These are phyloP conservation scores for Aselliscus stoliczkanus DNA, from an alignment of 2,797 vertebrate species.

Conservation along the genomic window DNA sequence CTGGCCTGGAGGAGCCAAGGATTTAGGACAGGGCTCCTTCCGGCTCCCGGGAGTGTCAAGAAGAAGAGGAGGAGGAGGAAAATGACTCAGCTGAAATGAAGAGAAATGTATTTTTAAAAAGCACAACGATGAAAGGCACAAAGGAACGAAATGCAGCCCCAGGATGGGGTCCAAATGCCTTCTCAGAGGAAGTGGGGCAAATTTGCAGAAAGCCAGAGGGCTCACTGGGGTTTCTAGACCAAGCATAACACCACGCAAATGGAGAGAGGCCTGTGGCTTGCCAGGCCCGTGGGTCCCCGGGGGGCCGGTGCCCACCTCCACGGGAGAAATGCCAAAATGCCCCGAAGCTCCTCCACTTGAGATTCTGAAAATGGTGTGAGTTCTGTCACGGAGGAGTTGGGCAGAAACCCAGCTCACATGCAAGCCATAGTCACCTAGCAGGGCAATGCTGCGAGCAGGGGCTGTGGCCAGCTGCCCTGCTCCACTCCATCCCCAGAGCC, in stretches of 20 bases:
- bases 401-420: neutral
- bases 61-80: slow-evolving; percentile 47
- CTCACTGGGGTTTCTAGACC: neutral
- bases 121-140: slow-evolving; percentile 20
- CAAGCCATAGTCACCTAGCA: rapidly evolving
- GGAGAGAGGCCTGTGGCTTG: neutral
- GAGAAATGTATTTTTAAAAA: slow-evolving; percentile 66
- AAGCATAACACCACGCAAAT: slow-evolving; percentile 16
- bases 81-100: slow-evolving; percentile 72
- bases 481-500: neutral
- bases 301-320: neutral
- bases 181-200: neutral
- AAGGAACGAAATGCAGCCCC: neutral
- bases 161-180: slow-evolving; percentile 37
- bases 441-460: no score
- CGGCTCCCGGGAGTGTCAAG: slow-evolving; percentile 46
- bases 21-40: slow-evolving; percentile 64
- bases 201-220: neutral
- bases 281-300: neutral
- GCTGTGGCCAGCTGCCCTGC: neutral
- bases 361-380: no score
- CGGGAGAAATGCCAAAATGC: neutral
- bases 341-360: neutral
- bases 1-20: slow-evolving; percentile 40
- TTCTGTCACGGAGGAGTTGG: neutral